Evolutionary conservation across 2,113 vertebrate species (phyloP).

Genomic region (Triplophysa siluroides): DNA sequence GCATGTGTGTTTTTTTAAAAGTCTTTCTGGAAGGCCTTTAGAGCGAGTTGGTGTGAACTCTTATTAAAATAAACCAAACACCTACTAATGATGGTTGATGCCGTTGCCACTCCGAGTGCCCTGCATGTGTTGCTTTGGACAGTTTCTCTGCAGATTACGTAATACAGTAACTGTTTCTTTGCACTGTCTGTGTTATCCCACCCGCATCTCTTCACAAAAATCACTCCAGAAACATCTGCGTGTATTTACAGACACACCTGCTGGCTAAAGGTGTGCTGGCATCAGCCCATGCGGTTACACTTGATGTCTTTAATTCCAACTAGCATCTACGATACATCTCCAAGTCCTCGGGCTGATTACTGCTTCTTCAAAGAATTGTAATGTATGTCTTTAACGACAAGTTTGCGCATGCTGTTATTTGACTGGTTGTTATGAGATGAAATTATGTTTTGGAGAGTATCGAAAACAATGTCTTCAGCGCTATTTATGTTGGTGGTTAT

Average conservation of each 20-base stretch:
- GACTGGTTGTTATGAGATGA: background rate
- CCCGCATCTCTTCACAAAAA: background rate
- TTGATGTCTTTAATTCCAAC: conserved; percentile 15
- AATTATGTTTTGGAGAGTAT: background rate
- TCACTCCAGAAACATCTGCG: conserved; percentile 2
- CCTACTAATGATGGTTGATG: conserved; percentile 31
- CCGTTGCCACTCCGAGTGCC: background rate
- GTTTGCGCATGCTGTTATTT: background rate
- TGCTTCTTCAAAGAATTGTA: conserved; percentile 1
- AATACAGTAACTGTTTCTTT: background rate
- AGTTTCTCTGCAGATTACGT: no score
- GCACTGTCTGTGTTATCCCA: background rate
- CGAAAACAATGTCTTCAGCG: background rate
- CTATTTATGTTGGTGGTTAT: background rate
- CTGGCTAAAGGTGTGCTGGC: background rate
- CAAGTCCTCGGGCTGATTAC: background rate
- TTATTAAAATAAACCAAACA: conserved; percentile 2
- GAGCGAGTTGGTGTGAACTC: conserved; percentile 10
- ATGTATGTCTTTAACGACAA: background rate
- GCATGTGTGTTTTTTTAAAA: background rate
- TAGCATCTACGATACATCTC: background rate
- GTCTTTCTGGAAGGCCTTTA: background rate
- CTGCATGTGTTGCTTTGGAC: background rate
- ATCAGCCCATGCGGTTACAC: background rate
- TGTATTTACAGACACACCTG: conserved; percentile 12